A percentile compares a stretch with the other conserved stretches of the same genome.
Evolutionary conservation across 2,113 vertebrate genomes (phyloP).

Genomic region (Colaptes auratus): DNA sequence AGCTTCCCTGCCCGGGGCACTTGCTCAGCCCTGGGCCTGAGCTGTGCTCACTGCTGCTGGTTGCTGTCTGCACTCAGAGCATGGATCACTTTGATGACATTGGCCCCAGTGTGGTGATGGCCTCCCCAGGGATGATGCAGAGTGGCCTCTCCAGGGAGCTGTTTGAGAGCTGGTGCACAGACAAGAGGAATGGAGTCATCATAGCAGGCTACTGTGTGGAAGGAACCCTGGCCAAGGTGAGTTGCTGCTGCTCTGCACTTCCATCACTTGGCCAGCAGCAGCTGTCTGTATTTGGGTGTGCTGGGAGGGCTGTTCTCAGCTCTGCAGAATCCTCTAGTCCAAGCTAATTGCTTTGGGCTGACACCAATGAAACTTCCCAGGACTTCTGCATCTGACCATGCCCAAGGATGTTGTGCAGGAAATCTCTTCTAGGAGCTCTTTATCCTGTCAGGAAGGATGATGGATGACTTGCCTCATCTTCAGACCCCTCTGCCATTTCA

Average conservation of each 20-base stretch:
- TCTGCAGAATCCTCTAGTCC: fast-evolving
- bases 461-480: background rate
- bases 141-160: slow-evolving; percentile 95
- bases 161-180: slow-evolving; percentile 99
- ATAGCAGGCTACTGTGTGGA: slow-evolving; percentile 98
- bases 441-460: background rate
- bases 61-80: slow-evolving; percentile 77
- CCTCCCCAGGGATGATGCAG: slow-evolving; percentile 99
- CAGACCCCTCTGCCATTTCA: background rate
- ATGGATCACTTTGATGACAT: slow-evolving; percentile 99
- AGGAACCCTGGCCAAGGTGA: slow-evolving; percentile 95
- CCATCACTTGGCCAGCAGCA: background rate
- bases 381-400: background rate
- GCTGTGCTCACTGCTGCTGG: background rate
- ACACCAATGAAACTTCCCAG: background rate
- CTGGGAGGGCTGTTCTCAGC: background rate
- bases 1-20: background rate
- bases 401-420: background rate
- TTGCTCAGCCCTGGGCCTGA: background rate
- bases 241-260: background rate
- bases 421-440: background rate
- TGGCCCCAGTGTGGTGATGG: slow-evolving; percentile 98
- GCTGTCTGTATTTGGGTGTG: background rate
- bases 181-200: slow-evolving; percentile 97
- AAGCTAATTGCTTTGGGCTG: background rate